Evolutionary conservation across 2,888 invertebrate genomes (phyloP).

Genomic region (Apamea monoglypha): DNA sequence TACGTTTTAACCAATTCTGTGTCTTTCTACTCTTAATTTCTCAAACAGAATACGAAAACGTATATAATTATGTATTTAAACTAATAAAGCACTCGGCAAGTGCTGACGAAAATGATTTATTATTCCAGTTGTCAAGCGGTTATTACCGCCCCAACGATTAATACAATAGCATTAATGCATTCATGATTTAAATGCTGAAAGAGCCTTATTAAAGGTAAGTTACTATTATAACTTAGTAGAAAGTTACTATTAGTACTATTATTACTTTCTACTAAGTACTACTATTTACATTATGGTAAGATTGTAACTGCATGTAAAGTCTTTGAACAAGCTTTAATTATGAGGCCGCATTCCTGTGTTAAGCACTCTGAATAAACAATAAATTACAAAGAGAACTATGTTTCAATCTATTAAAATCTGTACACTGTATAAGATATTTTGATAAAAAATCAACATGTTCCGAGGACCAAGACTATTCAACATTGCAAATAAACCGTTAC

Average conservation of each 20-base stretch:
- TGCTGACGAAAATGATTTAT: background rate
- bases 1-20: background rate
- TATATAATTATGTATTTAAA: background rate
- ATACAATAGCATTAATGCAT: no score
- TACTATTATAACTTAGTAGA: no score
- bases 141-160: background rate
- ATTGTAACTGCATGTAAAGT: background rate
- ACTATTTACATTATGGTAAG: no score
- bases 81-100: background rate
- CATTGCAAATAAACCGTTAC: no score
- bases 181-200: background rate
- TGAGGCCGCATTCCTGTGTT: background rate
- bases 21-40: background rate
- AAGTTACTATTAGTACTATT: no score
- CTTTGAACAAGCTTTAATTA: background rate
- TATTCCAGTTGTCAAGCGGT: background rate
- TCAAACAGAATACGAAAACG: background rate
- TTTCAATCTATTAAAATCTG: no score
- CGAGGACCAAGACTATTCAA: no score
- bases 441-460: no score
- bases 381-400: no score
- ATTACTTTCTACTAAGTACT: no score
- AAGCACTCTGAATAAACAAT: background rate
- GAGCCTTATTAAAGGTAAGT: background rate
- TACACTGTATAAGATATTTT: background rate